Evolutionary conservation across 2,113 vertebrate species (phyloP).

Genomic region (Petromus typicus): DNA sequence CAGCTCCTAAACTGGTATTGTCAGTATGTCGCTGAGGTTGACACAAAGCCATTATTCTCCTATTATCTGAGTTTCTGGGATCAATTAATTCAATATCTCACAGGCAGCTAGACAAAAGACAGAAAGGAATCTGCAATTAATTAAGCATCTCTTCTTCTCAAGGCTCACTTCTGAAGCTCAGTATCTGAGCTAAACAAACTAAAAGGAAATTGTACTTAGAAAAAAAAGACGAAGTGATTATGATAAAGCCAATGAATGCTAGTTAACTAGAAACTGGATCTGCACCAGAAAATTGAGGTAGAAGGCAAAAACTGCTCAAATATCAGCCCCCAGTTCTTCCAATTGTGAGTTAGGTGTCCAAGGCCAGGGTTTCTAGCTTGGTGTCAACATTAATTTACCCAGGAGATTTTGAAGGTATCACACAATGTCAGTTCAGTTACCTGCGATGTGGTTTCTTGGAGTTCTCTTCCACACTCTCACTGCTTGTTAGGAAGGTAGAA

Average conservation of each 20-base stretch:
- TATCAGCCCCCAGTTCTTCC: neutral
- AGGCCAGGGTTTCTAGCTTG: neutral
- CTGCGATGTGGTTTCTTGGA: neutral
- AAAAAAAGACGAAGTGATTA: neutral
- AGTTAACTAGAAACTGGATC: neutral
- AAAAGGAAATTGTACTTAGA: constrained; percentile 27
- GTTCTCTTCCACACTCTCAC: neutral
- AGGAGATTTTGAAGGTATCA: neutral
- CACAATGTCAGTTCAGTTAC: neutral
- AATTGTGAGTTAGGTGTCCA: neutral
- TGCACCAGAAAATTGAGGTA: neutral
- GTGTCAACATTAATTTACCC: neutral
- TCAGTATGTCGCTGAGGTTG: constrained; percentile 33
- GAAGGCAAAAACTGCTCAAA: neutral
- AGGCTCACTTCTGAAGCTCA: neutral
- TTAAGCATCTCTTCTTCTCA: constrained; percentile 31
- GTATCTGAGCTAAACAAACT: neutral
- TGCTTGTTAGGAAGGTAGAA: neutral
- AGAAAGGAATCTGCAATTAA: constrained; percentile 17
- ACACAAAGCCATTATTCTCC: constrained; percentile 44
- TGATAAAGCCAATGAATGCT: neutral
- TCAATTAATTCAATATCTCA: constrained; percentile 66
- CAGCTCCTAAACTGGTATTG: neutral
- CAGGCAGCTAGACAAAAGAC: constrained; percentile 4
- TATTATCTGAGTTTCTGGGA: constrained; percentile 49